Base-by-base conservation (phyloP, 2,888 invertebrate species). In the Volucella inanis region DNA sequence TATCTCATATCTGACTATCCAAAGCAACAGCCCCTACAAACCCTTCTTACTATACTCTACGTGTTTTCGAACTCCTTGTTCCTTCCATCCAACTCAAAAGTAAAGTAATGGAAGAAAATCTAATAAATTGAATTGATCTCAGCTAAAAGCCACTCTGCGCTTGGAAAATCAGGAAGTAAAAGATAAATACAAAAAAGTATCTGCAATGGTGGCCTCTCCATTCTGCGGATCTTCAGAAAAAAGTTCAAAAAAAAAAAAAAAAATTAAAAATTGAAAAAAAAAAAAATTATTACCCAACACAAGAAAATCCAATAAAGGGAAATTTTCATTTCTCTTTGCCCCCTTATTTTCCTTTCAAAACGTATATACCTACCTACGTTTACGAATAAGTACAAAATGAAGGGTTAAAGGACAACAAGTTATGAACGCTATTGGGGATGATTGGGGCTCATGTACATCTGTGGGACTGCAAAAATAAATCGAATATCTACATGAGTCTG, bases 41-140 rank as follows among this genome's bases (percentile, higher is more conserved):
- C 55, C 12, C 57, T 11, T 75, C 14, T 22, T 22, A 39, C 57
- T 43, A 54, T 47, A 22, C 31, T 62, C 50, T 39, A 14, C 39
- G 50, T 52, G 39, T 31, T 10, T 18, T 49, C 12, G 47, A 55
- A 52, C 81, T 76, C 68, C 78, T 61, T 80, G 75, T 82, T 77
- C 87, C 15, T 49, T 43, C 10, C 11, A 47, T 57, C 41, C 39
- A 18, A 43, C 31, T 31, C 43, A 9, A 75, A 72, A 72, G 67
- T 67, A 71, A 39, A 65, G 65, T 65, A 71, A 71, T 52, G 55
- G 62, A 62, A 52, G 47, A 70, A 71, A 65, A 76, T 65, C 54
- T 76, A 80, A 72, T 77, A 80, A 85, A 85, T 81, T 85, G 81
- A 85, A 85, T 68, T 22, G 81, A 85, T 81, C 81, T 67, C 71